phyloP scores from a whole-genome alignment of 2,888 invertebrate species.

The Drosophila siamana region DNA sequence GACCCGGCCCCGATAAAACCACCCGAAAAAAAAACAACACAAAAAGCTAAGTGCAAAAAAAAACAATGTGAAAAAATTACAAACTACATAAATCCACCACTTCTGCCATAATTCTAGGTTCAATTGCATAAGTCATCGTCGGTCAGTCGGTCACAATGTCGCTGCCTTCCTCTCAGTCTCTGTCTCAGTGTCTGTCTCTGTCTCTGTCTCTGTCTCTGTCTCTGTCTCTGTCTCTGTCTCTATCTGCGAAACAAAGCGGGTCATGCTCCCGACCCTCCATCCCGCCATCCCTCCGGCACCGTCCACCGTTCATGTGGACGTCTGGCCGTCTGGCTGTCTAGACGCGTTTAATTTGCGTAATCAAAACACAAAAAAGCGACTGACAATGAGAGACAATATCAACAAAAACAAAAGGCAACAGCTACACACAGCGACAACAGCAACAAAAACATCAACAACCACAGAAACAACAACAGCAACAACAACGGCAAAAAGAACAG shows the following conservation, averaged over 20 bases:
- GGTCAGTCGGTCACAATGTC: constrained; percentile 62
- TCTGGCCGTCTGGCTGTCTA: constrained; percentile 70
- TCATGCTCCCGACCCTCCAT: background rate
- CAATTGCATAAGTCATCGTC: constrained; percentile 55
- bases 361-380: constrained; percentile 71
- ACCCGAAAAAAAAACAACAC: constrained; percentile 2
- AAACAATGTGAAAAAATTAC: constrained; percentile 3
- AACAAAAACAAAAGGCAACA: constrained; percentile 37
- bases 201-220: background rate
- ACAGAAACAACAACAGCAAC: constrained; percentile 18
- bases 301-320: constrained; percentile 49
- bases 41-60: background rate
- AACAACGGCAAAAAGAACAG: constrained; percentile 23
- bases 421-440: constrained; percentile 28
- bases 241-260: constrained; percentile 9
- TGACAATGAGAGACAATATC: constrained; percentile 63
- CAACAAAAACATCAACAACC: constrained; percentile 18
- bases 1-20: constrained; percentile 22
- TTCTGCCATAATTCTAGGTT: constrained; percentile 51
- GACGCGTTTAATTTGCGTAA: constrained; percentile 80
- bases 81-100: constrained; percentile 24
- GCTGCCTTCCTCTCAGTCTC: background rate
- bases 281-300: background rate
- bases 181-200: background rate
- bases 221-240: background rate